Evolutionary conservation across 2,797 vertebrate species (phyloP), one percentile per base, ranked within the genome.

Genomic region (Garrulus glandarius): DNA sequence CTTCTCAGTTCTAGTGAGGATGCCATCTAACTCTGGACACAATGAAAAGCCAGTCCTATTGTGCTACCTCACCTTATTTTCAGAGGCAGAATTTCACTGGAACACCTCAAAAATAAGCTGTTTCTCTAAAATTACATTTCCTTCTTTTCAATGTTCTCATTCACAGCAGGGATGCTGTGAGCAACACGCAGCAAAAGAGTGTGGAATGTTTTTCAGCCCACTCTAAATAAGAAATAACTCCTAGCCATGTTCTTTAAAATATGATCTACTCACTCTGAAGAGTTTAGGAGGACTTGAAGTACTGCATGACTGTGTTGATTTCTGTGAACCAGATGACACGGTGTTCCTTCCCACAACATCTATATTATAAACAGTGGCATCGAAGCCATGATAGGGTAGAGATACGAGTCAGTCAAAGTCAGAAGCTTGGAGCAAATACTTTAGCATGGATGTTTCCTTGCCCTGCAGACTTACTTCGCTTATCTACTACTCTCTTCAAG

Each of bases 171-270:
- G 4, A 6, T 84, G 41, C 37, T 52, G 47, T 27, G 27, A 74
- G 26, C 57, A 80, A 15, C 22, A n/a, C 6, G 46, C 18, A 68
- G 20, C 26, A 41, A 30, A 59, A 61, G 13, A 15, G 2, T 6
- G 32, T 39, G 56, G 37, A 29, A 41, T 55, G 7, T 11, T 65
- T 65, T 74, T 44, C 52, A 69, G 36, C 5, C 22, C 32, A 17
- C 29, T 32, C 29, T 49, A 50, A 84, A 63, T 20, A 74, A 64
- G 47, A 68, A 80, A 87, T 57, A 82, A 49, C 22, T 46, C 21
- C 0, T 0, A 71, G 6, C 3, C 17, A 2, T 21, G 12, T 39
- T 37, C 39, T 86, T 67, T 75, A n/a, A 75, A 63, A 21, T 15
- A 21, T 2, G 3, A 26, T 50, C 39, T 44, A 3, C 14, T 84